Conservation (phyloP, 53 echinoderm and acorn worm genomes). For the Crossaster papposus region DNA sequence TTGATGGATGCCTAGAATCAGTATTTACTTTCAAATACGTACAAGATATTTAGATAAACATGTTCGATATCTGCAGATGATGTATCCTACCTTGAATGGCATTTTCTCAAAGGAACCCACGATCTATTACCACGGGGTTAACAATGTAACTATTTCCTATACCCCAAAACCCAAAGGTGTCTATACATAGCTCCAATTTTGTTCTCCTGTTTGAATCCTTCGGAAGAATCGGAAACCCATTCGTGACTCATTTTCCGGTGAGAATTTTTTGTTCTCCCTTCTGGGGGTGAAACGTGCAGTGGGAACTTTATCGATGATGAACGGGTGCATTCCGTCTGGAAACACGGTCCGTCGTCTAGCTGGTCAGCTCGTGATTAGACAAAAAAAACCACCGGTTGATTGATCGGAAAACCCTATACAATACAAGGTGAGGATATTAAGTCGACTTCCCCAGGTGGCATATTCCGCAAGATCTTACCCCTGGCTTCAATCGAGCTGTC, state of each 20-base stretch:
- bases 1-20: too few relatives aligned
- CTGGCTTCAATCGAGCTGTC: neutral
- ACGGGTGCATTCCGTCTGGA: neutral
- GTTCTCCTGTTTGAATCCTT: neutral
- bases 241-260: constrained; percentile 28
- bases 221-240: neutral
- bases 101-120: too few relatives aligned
- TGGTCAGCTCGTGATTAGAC: neutral
- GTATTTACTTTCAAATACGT: too few relatives aligned
- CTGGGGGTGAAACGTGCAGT: neutral
- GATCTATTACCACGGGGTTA: too few relatives aligned
- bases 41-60: too few relatives aligned
- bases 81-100: too few relatives aligned
- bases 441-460: too few relatives aligned
- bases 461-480: neutral
- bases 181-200: neutral
- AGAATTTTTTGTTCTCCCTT: neutral
- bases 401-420: neutral
- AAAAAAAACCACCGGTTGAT: neutral
- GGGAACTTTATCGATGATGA: neutral
- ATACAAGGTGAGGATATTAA: too few relatives aligned
- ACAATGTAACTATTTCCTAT: neutral
- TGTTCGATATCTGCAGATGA: too few relatives aligned
- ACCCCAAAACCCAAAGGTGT: neutral
- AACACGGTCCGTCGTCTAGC: neutral